A percentile compares a stretch with the other conserved stretches of the same genome.
Conservation (phyloP, 2,888 invertebrate genomes). For the Drosophila rubida region DNA sequence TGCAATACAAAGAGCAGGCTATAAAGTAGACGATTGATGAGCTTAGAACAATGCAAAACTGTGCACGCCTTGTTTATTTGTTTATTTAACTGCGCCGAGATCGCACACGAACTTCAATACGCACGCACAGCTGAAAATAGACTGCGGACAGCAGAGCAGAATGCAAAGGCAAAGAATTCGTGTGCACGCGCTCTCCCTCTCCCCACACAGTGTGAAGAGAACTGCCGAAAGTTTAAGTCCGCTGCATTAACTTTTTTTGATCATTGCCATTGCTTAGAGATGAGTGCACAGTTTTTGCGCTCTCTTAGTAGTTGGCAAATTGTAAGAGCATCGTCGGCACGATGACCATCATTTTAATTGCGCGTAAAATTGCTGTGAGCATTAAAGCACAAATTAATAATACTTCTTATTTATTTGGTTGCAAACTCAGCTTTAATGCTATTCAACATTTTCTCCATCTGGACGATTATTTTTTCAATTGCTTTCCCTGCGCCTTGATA, state of each 20-base stretch:
- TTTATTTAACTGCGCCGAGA: slow-evolving; percentile 44
- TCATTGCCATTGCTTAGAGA: slow-evolving; percentile 46
- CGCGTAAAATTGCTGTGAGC: slow-evolving; percentile 59
- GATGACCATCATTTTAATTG: slow-evolving; percentile 50
- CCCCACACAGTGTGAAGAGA: slow-evolving; percentile 23
- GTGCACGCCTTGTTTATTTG: slow-evolving; percentile 43
- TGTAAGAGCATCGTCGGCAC: slow-evolving; percentile 20
- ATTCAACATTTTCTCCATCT: not conserved
- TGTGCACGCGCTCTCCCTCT: too few species aligned
- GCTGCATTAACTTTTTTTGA: slow-evolving; percentile 42
- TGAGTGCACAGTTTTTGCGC: slow-evolving; percentile 37
- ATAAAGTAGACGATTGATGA: slow-evolving; percentile 76
- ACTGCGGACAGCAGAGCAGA: not conserved
- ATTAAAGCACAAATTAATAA: slow-evolving; percentile 39
- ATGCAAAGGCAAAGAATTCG: not conserved
- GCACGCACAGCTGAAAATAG: not conserved
- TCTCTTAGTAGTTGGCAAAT: slow-evolving; percentile 6
- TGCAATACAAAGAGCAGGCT: slow-evolving; percentile 16
- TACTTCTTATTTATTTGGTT: not conserved
- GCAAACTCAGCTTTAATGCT: slow-evolving; percentile 12
- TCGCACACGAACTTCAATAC: slow-evolving; percentile 3
- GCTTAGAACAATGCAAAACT: slow-evolving; percentile 58
- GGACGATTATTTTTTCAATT: not conserved
- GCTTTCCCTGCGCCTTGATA: slow-evolving; percentile 5
- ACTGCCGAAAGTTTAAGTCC: slow-evolving; percentile 33